Conservation (phyloP, 2,113 vertebrate species). For the Dromaius novaehollandiae region DNA sequence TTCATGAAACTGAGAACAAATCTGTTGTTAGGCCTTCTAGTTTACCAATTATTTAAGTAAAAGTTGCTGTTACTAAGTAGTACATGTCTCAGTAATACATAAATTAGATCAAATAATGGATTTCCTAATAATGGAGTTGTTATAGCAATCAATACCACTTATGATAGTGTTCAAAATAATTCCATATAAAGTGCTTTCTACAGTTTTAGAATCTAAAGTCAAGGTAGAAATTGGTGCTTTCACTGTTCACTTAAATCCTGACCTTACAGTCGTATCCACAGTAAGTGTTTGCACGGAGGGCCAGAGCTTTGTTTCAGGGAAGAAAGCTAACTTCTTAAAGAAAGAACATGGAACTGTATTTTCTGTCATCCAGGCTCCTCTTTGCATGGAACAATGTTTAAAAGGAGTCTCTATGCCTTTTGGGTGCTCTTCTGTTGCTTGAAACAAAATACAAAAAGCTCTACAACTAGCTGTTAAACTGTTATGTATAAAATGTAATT, state of each 20-base stretch:
- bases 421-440: neutral
- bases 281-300: neutral
- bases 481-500: neutral
- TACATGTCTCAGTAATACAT: neutral
- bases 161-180: neutral
- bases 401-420: neutral
- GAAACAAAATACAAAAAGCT: neutral
- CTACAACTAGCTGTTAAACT: neutral
- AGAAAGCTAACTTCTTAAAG: neutral
- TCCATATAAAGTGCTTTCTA: neutral
- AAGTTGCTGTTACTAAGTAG: neutral
- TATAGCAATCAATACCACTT: neutral
- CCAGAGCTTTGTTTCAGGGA: neutral
- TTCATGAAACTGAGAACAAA: neutral
- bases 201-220: neutral
- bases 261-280: neutral
- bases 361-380: neutral
- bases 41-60: neutral
- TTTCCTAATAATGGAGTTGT: neutral
- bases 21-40: neutral
- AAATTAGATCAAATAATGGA: neutral
- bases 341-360: rapidly evolving
- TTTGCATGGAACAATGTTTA: neutral
- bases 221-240: neutral
- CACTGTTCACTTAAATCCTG: neutral